These are phyloP conservation scores for Cathartes aura DNA, from an alignment of 2,113 vertebrate species.

Conservation along the genomic window DNA sequence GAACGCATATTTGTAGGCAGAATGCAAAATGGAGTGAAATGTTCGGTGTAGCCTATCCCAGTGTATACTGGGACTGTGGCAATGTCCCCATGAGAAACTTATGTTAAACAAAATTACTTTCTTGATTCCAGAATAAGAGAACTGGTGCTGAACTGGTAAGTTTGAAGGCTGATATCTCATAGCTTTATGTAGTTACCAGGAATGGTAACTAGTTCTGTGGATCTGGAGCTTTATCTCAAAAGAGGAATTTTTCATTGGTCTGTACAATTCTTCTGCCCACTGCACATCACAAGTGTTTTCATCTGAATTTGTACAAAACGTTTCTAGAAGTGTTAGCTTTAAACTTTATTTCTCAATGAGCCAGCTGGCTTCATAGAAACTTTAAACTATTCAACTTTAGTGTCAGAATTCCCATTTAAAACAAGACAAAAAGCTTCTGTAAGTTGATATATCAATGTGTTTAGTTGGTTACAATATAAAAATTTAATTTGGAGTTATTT, in stretches of 20 bases:
- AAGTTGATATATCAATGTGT: accelerated
- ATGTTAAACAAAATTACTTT: background rate
- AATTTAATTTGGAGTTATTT: background rate
- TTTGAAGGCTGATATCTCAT: background rate
- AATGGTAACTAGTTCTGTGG: background rate
- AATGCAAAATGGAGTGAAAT: background rate
- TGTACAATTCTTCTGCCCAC: background rate
- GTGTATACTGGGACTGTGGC: background rate
- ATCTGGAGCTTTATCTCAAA: background rate
- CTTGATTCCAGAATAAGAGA: background rate
- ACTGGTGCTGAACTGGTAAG: background rate
- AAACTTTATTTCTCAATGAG: background rate
- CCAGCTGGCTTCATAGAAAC: background rate
- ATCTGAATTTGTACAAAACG: background rate
- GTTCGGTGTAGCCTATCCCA: background rate
- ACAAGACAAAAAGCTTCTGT: background rate
- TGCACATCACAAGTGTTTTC: background rate
- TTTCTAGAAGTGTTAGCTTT: background rate
- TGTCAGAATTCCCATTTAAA: background rate
- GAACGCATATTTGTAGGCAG: background rate
- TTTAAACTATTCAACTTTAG: background rate
- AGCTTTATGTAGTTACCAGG: background rate
- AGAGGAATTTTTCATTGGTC: background rate
- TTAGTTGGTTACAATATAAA: background rate
- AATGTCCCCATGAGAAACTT: background rate